Conservation (phyloP, 1,140 invertebrate species). For the Zaprionus kolodkinae region DNA sequence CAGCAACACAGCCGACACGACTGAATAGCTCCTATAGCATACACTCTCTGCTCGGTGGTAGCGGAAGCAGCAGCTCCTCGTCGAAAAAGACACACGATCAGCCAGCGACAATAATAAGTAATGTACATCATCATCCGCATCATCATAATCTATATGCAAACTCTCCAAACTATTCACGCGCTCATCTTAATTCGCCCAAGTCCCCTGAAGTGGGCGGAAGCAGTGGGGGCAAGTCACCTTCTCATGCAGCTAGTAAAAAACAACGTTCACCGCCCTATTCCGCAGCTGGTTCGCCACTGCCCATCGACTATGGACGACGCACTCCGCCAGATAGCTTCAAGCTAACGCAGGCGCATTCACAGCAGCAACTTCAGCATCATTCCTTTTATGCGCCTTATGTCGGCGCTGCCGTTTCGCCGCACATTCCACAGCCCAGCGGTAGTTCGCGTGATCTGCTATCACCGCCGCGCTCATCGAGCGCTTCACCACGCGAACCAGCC, state of each 20-base stretch:
- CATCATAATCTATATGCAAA: slow-evolving; percentile 50
- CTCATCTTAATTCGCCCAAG: slow-evolving; percentile 68
- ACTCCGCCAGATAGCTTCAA: slow-evolving; percentile 54
- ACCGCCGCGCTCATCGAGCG: slow-evolving; percentile 64
- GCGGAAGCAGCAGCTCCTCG: slow-evolving; percentile 68
- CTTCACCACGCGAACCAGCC: slow-evolving; percentile 61
- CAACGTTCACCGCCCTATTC: slow-evolving; percentile 74
- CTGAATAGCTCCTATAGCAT: slow-evolving; percentile 90
- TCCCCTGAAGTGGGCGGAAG: slow-evolving; percentile 69
- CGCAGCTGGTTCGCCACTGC: slow-evolving; percentile 65
- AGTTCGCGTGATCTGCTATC: slow-evolving; percentile 60
- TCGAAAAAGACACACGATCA: slow-evolving; percentile 59
- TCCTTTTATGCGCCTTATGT: slow-evolving; percentile 65
- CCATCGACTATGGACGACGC: slow-evolving; percentile 61
- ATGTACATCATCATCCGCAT: slow-evolving; percentile 63
- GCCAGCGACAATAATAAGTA: slow-evolving; percentile 70
- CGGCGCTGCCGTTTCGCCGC: slow-evolving; percentile 45
- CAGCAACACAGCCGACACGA: slow-evolving; percentile 65
- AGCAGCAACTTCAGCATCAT: slow-evolving; percentile 41
- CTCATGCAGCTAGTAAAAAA: slow-evolving; percentile 68
- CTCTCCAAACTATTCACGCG: slow-evolving; percentile 57
- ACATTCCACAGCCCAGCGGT: slow-evolving; percentile 49
- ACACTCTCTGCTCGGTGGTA: slow-evolving; percentile 89
- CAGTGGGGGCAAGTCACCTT: slow-evolving; percentile 76
- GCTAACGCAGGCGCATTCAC: slow-evolving; percentile 33